These are phyloP conservation scores for Lepisosteus osseus DNA, from an alignment of 2,113 vertebrate species.

Conservation along the genomic window DNA sequence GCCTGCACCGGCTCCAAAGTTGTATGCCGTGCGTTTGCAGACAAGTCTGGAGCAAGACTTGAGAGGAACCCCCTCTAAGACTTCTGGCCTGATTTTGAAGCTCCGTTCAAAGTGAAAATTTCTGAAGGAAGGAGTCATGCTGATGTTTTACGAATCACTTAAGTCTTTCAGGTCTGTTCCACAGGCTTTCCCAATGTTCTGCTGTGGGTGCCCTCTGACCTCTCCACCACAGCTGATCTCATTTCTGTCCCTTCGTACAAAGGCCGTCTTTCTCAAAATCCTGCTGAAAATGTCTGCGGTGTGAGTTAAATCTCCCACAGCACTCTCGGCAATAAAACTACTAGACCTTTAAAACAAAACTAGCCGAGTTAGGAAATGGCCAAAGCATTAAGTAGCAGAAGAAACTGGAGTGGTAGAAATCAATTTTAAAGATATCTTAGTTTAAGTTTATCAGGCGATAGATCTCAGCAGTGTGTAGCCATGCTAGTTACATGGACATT, in stretches of 20 bases:
- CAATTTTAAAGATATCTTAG: slow-evolving; percentile 46
- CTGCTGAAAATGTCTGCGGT: slow-evolving; percentile 40
- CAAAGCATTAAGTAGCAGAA: slow-evolving; percentile 49
- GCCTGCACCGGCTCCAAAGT: neutral
- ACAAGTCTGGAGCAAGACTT: slow-evolving; percentile 1
- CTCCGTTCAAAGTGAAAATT: slow-evolving; percentile 2
- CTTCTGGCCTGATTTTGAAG: slow-evolving; percentile 50
- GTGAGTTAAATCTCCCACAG: slow-evolving; percentile 30
- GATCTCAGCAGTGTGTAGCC: slow-evolving; percentile 20
- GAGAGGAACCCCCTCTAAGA: slow-evolving; percentile 49
- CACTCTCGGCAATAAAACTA: slow-evolving; percentile 33
- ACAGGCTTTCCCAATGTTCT: slow-evolving; percentile 8
- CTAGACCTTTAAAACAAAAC: slow-evolving; percentile 31
- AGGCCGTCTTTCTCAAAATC: slow-evolving; percentile 43
- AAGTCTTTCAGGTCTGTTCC: neutral
- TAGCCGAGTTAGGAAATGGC: slow-evolving; percentile 45
- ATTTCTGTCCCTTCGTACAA: slow-evolving; percentile 48
- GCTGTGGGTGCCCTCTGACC: slow-evolving; percentile 41
- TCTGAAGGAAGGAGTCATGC: slow-evolving; percentile 10
- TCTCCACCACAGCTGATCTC: slow-evolving; percentile 41
- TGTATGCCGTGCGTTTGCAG: slow-evolving; percentile 41
- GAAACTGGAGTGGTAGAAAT: slow-evolving; percentile 43
- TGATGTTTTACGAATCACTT: no score
- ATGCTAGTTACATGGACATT: neutral
- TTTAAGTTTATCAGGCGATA: slow-evolving; percentile 51